These are phyloP conservation scores for Nymphalis urticae DNA, from an alignment of 2,888 invertebrate genomes.

Conservation along the genomic window DNA sequence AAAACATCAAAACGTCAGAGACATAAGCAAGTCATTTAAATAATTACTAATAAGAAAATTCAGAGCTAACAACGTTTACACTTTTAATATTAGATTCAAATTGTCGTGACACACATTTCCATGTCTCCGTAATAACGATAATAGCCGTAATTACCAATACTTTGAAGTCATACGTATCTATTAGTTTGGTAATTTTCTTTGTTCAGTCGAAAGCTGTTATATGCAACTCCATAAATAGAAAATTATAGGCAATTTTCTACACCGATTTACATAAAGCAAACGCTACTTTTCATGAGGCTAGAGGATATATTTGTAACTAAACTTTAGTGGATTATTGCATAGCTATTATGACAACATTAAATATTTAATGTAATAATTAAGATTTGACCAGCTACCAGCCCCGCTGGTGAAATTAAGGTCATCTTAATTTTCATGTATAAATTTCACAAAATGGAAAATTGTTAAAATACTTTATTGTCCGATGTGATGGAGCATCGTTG, in stretches of 20 bases:
- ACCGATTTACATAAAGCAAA: not conserved
- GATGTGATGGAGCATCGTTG: too few relatives aligned
- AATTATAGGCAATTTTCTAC: constrained; percentile 9
- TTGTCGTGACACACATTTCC: constrained; percentile 9
- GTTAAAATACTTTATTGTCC: too few relatives aligned
- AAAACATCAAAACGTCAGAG: not conserved
- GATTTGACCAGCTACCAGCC: too few relatives aligned
- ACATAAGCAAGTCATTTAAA: not conserved
- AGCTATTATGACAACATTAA: not conserved
- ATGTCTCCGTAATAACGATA: constrained; percentile 5
- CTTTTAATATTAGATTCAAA: constrained; percentile 5
- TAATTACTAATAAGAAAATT: not conserved
- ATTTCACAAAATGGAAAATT: too few relatives aligned
- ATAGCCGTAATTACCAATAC: not conserved
- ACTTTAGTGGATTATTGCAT: too few relatives aligned
- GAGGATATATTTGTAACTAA: not conserved
- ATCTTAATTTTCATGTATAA: too few relatives aligned
- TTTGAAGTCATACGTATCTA: constrained; percentile 13
- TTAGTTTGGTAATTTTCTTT: constrained; percentile 26
- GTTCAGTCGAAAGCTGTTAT: constrained; percentile 10
- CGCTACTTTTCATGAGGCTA: not conserved
- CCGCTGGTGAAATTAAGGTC: too few relatives aligned
- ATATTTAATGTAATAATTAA: too few relatives aligned
- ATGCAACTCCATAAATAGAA: constrained; percentile 6
- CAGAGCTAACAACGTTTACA: not conserved